These are phyloP conservation scores for Drosophila acutilabella DNA, from an alignment of 2,888 invertebrate species.

Conservation along the genomic window DNA sequence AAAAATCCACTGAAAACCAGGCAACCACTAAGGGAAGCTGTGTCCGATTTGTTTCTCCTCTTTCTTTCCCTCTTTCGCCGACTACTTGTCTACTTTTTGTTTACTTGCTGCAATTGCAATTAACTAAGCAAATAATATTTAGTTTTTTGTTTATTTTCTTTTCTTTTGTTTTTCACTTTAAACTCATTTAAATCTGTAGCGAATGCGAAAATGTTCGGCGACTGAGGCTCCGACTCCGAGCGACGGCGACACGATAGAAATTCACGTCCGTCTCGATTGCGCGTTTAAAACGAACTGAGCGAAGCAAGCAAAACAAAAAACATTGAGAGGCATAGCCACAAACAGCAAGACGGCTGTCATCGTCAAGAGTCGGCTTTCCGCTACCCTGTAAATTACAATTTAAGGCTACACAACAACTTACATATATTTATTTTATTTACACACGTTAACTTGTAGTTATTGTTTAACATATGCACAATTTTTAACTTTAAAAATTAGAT, in stretches of 20 bases:
- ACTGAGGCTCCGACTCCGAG: constrained; percentile 62
- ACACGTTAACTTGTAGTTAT: too few relatives aligned
- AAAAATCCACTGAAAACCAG: neutral
- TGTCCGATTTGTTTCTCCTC: constrained; percentile 29
- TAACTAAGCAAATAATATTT: constrained; percentile 40
- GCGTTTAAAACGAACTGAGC: constrained; percentile 57
- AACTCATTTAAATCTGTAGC: constrained; percentile 47
- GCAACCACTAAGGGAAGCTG: constrained; percentile 48
- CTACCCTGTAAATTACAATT: constrained; percentile 10
- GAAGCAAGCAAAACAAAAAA: constrained; percentile 37
- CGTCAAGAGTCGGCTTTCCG: neutral
- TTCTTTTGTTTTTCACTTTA: constrained; percentile 26
- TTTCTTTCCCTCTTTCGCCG: constrained; percentile 13
- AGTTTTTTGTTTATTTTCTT: constrained; percentile 14
- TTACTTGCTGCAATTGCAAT: constrained; percentile 39
- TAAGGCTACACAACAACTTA: too few relatives aligned
- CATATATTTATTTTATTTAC: too few relatives aligned
- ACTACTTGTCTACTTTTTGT: constrained; percentile 13
- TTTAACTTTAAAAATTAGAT: neutral
- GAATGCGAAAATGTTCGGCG: constrained; percentile 36
- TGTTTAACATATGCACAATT: neutral
- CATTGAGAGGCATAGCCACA: constrained; percentile 31
- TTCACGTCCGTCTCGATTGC: constrained; percentile 58
- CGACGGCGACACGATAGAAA: constrained; percentile 58
- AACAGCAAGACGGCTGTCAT: constrained; percentile 14